A percentile compares a stretch with the other conserved stretches of the same genome.
Evolutionary conservation across 2,113 vertebrate genomes (phyloP).

Genomic region (Bubo blakistoni): DNA sequence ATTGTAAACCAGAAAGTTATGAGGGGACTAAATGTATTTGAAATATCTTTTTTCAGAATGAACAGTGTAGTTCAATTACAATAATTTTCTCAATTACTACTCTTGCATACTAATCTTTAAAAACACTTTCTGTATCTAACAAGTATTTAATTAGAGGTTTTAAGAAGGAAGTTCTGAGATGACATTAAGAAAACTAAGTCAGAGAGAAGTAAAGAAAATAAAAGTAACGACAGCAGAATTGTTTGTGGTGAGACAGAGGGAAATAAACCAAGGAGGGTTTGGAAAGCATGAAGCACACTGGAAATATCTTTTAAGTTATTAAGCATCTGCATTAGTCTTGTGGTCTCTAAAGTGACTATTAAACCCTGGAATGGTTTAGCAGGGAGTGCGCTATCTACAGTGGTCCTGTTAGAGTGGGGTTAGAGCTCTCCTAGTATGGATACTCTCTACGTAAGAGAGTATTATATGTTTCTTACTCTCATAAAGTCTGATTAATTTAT

Average conservation of each 20-base stretch:
- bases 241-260: not conserved
- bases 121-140: not conserved
- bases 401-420: not conserved
- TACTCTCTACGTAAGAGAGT: not conserved
- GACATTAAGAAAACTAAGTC: not conserved
- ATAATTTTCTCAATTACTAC: not conserved
- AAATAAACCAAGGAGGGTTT: not conserved
- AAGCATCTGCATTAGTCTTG: not conserved
- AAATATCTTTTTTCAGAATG: not conserved
- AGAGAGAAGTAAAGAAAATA: not conserved
- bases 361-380: not conserved
- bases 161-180: not conserved
- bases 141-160: not conserved
- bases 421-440: not conserved
- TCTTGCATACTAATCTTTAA: not conserved
- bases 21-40: not conserved
- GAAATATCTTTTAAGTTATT: not conserved
- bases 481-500: not conserved
- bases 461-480: not conserved
- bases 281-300: slow-evolving; percentile 2
- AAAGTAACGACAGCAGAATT: not conserved
- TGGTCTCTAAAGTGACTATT: not conserved
- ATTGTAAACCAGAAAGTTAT: not conserved
- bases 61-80: not conserved
- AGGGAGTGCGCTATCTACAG: not conserved